phyloP scores from a whole-genome alignment of 2,888 invertebrate species.

The Schizaphis graminum region DNA sequence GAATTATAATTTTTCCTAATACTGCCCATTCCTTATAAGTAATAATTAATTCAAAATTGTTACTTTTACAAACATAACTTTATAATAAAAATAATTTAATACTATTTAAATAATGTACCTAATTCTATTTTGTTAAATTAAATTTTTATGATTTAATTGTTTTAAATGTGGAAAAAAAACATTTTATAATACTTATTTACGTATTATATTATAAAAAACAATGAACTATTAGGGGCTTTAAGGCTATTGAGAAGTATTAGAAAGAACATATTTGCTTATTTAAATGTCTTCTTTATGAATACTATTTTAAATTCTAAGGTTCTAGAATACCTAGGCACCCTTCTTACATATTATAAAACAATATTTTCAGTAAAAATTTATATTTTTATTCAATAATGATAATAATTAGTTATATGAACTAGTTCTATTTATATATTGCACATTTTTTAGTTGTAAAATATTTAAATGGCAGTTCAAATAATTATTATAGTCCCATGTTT shows the following conservation, averaged over 20 bases:
- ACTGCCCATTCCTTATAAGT: not conserved
- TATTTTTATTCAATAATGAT: conserved; percentile 16
- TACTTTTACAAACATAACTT: not conserved
- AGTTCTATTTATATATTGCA: conserved; percentile 18
- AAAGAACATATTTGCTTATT: no score
- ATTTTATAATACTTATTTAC: not conserved
- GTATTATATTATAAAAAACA: not conserved
- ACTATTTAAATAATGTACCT: not conserved
- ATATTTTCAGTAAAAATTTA: not conserved
- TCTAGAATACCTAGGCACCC: not conserved
- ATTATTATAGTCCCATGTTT: not conserved
- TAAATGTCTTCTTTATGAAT: not conserved
- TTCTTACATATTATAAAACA: not conserved
- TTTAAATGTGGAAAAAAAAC: not conserved
- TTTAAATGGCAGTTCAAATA: conserved; percentile 18
- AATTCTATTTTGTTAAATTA: not conserved
- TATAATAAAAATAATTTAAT: not conserved
- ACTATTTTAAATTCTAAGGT: not conserved
- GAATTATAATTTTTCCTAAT: not conserved
- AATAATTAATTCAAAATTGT: not conserved
- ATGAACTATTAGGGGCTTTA: not conserved
- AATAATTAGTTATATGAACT: conserved; percentile 6
- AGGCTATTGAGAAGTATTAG: not conserved
- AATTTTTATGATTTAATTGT: not conserved
- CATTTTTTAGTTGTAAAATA: conserved; percentile 19